Evolutionary conservation across 2,888 invertebrate genomes (phyloP).

Genomic region (Sabellastarte sp.): DNA sequence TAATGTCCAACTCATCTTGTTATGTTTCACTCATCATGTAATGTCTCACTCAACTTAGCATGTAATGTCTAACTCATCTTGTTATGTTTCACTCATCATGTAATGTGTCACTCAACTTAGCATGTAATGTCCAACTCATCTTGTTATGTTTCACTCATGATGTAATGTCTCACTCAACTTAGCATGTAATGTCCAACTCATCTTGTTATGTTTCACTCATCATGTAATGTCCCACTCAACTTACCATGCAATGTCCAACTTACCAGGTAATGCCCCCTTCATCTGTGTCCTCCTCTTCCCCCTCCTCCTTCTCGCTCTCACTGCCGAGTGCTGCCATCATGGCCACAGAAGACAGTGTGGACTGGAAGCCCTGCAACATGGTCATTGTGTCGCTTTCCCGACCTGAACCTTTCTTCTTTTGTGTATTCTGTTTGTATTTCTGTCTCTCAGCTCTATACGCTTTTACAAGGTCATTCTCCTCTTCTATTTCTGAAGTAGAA

Average conservation of each 20-base stretch:
- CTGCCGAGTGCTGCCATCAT: slow-evolving; percentile 61
- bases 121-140: too few relatives aligned
- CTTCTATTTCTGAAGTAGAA: not conserved
- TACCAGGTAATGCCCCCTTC: not conserved
- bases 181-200: too few relatives aligned
- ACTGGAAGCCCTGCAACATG: slow-evolving; percentile 80
- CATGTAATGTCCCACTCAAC: too few relatives aligned
- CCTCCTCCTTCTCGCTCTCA: slow-evolving; percentile 46
- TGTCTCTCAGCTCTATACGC: slow-evolving; percentile 29
- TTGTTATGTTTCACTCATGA: too few relatives aligned
- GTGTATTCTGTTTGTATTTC: slow-evolving; percentile 49
- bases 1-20: too few relatives aligned
- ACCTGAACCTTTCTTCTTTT: slow-evolving; percentile 44
- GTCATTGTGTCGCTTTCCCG: slow-evolving; percentile 69
- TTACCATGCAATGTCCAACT: not conserved
- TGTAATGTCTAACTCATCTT: too few relatives aligned
- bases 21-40: too few relatives aligned
- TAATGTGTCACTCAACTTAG: too few relatives aligned
- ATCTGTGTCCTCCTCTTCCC: not conserved
- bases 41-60: too few relatives aligned
- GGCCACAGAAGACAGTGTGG: slow-evolving; percentile 72
- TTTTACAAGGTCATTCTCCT: slow-evolving; percentile 1
- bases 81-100: too few relatives aligned
- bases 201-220: too few relatives aligned
- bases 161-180: too few relatives aligned